Percentiles rank a stretch among this genome's conserved stretches.
Conservation (phyloP, 2,113 vertebrate species). For the Thermophis baileyi region DNA sequence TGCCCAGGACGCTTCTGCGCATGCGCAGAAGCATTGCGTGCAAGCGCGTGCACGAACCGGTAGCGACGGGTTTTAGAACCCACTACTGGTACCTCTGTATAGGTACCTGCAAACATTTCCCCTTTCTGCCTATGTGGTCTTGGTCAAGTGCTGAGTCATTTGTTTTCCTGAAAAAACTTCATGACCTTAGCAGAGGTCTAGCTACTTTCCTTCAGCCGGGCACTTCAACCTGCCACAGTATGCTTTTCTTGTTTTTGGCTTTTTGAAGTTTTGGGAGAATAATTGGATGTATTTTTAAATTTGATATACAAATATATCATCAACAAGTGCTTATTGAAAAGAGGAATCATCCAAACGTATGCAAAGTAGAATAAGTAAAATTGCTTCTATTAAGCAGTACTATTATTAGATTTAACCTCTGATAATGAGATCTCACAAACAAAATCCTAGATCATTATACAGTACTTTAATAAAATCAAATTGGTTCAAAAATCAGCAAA, state of each 20-base stretch:
- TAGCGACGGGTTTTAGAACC: too few relatives aligned
- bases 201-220: neutral
- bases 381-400: neutral
- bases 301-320: neutral
- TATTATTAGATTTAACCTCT: neutral
- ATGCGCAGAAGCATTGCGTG: too few relatives aligned
- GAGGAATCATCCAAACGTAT: neutral
- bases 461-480: neutral
- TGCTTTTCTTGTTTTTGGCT: neutral
- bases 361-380: neutral
- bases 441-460: neutral
- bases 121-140: neutral
- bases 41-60: too few relatives aligned
- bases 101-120: neutral
- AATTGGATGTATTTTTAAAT: neutral
- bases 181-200: neutral
- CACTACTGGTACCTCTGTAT: too few relatives aligned
- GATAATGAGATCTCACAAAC: neutral
- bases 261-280: neutral
- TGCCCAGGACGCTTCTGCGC: too few relatives aligned
- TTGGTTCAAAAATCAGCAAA: neutral
- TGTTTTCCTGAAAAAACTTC: neutral
- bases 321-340: neutral
- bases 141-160: neutral
- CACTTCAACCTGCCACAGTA: neutral